Evolutionary conservation across 2,888 invertebrate genomes (phyloP), one percentile per base, ranked within the genome.

Genomic region (Limnephilus auricula): DNA sequence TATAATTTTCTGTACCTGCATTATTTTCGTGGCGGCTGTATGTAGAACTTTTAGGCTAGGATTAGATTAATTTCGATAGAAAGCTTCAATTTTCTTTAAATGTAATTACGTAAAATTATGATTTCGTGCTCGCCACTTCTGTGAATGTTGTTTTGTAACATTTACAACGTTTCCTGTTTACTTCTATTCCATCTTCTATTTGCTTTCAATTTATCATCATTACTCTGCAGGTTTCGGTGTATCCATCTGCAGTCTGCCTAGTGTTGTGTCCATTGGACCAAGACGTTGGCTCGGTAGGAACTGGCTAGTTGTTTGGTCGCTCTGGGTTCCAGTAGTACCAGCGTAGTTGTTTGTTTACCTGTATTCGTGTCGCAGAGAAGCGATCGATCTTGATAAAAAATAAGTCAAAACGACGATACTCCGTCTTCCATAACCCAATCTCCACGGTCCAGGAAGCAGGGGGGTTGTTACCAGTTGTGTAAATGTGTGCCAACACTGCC

Each of bases 341-440:
- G 87, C n/a, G 13, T 50, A 40, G 0, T 84, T 84, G 89, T 89
- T 79, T 89, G 89, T 89, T 78, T 89, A 37, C n/a, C 13, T 84
- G 40, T 83, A 37, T 84, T 37, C 10, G 84, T 40, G 40, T 84
- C 40, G 25, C 40, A 40, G 84, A 84, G 84, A 84, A 40, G 89
- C 89, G 89, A 89, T 89, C 89, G 89, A 89, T 89, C 79, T 89
- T 40, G 89, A 31, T 78, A 34, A 79, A n/a, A 79, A 89, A 30
- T 31, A 30, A 50, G 15, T 50, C 79, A 0, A 88, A 78, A 89
- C 78, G 25, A 78, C 25, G 89, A 79, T 88, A 37, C 45, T 45
- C 45, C 50, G 6, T 50, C 50, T 18, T 50, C 50, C 34, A 83
- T 83, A 83, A 83, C 83, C 83, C 83, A 5, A 83, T 32, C 37